These are phyloP conservation scores for Castor canadensis DNA, from an alignment of 2,113 vertebrate genomes.

Conservation along the genomic window DNA sequence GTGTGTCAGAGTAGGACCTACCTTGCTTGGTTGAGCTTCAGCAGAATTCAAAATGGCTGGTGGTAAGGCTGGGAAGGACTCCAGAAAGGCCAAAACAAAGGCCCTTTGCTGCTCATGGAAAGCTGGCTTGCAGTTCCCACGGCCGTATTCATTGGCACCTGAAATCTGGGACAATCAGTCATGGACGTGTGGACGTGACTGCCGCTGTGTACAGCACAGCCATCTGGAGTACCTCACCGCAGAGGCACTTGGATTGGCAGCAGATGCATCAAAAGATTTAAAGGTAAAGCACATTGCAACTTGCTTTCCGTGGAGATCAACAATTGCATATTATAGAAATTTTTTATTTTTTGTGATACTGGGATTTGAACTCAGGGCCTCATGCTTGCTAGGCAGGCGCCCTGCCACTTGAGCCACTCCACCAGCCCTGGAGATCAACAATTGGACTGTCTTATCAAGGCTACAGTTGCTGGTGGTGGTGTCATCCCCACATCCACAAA, in stretches of 20 bases:
- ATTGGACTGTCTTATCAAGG: conserved; percentile 98
- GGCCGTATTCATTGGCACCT: conserved; percentile 98
- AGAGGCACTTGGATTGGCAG: conserved; percentile 97
- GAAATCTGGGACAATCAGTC: conserved; percentile 97
- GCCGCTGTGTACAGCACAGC: conserved; percentile 98
- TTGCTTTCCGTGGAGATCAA: conserved; percentile 90
- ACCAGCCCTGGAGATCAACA: conserved; percentile 99
- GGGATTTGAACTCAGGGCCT: too few species aligned
- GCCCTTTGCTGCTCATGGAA: conserved; percentile 97
- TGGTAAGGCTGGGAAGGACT: conserved; percentile 97
- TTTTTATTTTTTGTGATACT: too few species aligned
- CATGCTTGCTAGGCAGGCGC: too few species aligned
- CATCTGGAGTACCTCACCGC: conserved; percentile 97
- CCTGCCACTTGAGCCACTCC: too few species aligned
- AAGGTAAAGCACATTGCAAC: conserved; percentile 99
- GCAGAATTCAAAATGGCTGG: conserved; percentile 87
- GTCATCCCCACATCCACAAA: conserved; percentile 99
- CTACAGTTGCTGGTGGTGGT: conserved; percentile 98
- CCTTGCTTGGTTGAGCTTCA: not conserved
- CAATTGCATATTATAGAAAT: not conserved
- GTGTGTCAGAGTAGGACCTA: not conserved
- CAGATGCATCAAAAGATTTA: conserved; percentile 98
- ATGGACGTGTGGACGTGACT: conserved; percentile 96
- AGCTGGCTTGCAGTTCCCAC: conserved; percentile 97
- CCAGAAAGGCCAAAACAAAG: conserved; percentile 98